Evolutionary conservation across 35 echinoderm and acorn worm species (phyloP).

Genomic region (Apostichopus japonicus): DNA sequence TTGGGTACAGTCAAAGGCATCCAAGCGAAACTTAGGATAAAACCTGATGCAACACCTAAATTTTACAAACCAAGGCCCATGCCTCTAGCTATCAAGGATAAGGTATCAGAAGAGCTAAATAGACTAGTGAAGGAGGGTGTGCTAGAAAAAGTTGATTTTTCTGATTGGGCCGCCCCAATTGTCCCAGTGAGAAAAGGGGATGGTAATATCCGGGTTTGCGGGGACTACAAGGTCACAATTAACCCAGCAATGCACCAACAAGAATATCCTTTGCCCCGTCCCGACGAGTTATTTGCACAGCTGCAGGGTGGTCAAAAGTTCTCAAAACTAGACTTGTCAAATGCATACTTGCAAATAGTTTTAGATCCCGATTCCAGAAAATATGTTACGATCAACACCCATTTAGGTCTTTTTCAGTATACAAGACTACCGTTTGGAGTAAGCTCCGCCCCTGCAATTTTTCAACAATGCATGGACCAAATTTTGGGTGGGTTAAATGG

Average conservation of each 20-base stretch:
- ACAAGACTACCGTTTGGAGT: conserved; percentile 61
- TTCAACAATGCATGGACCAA: conserved; percentile 61
- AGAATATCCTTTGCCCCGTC: conserved; percentile 40
- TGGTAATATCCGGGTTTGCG: conserved; percentile 1
- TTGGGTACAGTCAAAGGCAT: conserved; percentile 29
- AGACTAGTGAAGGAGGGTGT: neutral
- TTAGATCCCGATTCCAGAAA: conserved; percentile 52
- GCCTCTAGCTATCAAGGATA: too few relatives aligned
- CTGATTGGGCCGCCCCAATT: conserved; percentile 36
- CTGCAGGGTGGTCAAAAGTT: conserved; percentile 59
- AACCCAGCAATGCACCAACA: conserved; percentile 13
- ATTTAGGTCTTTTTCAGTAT: conserved; percentile 46
- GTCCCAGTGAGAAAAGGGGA: conserved; percentile 17
- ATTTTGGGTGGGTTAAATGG: conserved; percentile 42
- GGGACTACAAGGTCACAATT: conserved; percentile 48
- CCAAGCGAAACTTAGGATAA: conserved; percentile 23
- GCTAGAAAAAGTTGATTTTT: conserved; percentile 5
- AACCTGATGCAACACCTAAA: conserved; percentile 3
- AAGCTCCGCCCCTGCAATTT: conserved; percentile 53
- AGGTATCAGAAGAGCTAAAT: neutral
- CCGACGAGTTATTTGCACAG: conserved; percentile 52
- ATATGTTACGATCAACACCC: conserved; percentile 42
- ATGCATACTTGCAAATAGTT: conserved; percentile 60
- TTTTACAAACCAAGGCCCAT: conserved; percentile 63
- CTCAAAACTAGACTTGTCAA: conserved; percentile 55